Evolutionary conservation across 2,797 vertebrate genomes (phyloP).

Genomic region (Hoplostethus mediterraneus): DNA sequence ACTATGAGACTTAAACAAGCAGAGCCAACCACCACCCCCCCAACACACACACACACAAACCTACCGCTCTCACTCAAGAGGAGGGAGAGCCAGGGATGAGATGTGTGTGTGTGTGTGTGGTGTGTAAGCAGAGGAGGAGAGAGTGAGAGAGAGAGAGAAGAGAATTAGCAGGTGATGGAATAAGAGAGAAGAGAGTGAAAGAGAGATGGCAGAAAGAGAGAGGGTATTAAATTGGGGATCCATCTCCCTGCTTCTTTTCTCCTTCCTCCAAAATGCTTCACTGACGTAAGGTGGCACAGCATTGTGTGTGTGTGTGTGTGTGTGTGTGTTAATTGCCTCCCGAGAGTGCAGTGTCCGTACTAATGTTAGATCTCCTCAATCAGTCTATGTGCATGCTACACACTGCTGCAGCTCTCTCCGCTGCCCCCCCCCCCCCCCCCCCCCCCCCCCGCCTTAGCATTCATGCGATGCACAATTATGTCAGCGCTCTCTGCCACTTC

Average conservation of each 20-base stretch:
- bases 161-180: neutral
- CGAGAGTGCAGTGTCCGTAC: slow-evolving; percentile 75
- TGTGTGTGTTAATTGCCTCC: slow-evolving; percentile 77
- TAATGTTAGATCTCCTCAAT: slow-evolving; percentile 81
- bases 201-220: slow-evolving; percentile 4
- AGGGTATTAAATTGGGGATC: slow-evolving; percentile 35
- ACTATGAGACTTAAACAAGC: slow-evolving; percentile 22
- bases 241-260: slow-evolving; percentile 30
- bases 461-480: slow-evolving; percentile 73
- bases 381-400: slow-evolving; percentile 66
- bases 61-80: slow-evolving; percentile 10
- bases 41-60: neutral
- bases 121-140: neutral
- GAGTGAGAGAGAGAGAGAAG: neutral
- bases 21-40: neutral
- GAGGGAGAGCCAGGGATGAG: neutral
- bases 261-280: slow-evolving; percentile 48
- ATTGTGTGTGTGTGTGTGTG: slow-evolving; percentile 14
- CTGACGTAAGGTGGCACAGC: slow-evolving; percentile 71
- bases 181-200: neutral
- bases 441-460: slow-evolving; percentile 54
- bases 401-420: slow-evolving; percentile 72
- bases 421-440: slow-evolving; percentile 37
- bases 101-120: slow-evolving; percentile 3
- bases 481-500: slow-evolving; percentile 55